phyloP scores from a whole-genome alignment of 2,113 vertebrate species.

The Anser cygnoides region DNA sequence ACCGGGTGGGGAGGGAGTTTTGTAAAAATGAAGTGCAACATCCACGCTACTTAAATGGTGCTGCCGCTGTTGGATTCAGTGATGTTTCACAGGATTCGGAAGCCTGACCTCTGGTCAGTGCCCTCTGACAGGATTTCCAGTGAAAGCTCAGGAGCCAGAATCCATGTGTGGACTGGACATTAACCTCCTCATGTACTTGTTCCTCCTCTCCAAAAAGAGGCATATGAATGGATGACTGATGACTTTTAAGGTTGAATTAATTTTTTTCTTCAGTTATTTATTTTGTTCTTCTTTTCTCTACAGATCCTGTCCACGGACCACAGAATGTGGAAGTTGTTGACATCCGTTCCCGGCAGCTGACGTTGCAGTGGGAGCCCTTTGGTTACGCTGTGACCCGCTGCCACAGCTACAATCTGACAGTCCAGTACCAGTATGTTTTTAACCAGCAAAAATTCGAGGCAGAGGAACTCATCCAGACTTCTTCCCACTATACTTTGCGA shows the following conservation, averaged over 20 bases:
- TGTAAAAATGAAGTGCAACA: not conserved
- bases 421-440: slow-evolving; percentile 95
- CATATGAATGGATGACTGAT: rapidly evolving
- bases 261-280: not conserved
- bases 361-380: slow-evolving; percentile 96
- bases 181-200: not conserved
- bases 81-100: not conserved
- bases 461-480: slow-evolving; percentile 92
- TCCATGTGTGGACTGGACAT: not conserved
- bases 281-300: not conserved
- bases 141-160: not conserved
- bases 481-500: slow-evolving; percentile 93
- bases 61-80: not conserved
- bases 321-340: slow-evolving; percentile 95
- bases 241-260: not conserved
- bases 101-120: not conserved
- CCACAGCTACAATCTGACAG: slow-evolving; percentile 97
- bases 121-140: rapidly evolving
- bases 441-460: slow-evolving; percentile 93
- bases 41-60: not conserved
- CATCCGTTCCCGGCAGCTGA: slow-evolving; percentile 92
- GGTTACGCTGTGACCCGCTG: slow-evolving; percentile 94
- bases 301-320: slow-evolving; percentile 94
- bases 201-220: not conserved
- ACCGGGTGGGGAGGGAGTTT: not conserved